Base-by-base conservation (phyloP, 2,888 invertebrate genomes). In the Dasysyrphus tricinctus region DNA sequence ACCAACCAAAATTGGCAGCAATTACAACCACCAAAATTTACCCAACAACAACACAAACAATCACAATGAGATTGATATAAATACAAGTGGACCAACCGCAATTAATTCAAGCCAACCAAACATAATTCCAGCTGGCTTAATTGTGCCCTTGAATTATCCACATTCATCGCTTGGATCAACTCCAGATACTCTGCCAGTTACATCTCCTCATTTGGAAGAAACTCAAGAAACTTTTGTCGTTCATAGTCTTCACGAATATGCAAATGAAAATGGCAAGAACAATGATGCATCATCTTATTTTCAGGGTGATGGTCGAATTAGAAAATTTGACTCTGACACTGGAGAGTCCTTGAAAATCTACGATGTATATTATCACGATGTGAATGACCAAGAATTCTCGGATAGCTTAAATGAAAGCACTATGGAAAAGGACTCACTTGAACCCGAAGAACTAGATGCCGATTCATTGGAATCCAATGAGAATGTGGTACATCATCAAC, bases 21-120 rank as follows among this genome's bases (percentile, higher is more conserved):
- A 81, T 85, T 67, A 49, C 37, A 83, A 80, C 80, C 80, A 89
- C 88, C 89, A 90, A 90, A 90, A 89, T 89, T 89, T 88, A 88
- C 42, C 49, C 29, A 56, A 75, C 81, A 56, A 75, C 81, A 24
- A 24, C 1, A 82, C 87, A 88, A 87, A 37, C 12, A 67, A 86
- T 88, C 86, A 78, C 85, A 88, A 73, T 88, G 89, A 88, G 81
- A 81, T 87, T 74, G 88, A 88, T 84, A 89, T 72, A 82, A 88
- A 88, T 65, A 88, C 70, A 73, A 89, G 88, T 63, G 57, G 69
- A 54, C 32, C 49, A 74, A 56, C 39, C 39, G 63, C 57, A 61
- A 63, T 61, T 24, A 44, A 76, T 24, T 9, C 51, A 24, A 8
- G 44, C 74, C 51, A 39, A 29, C 24, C 14, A 9, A 34, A 39